Conservation (phyloP, 2,888 invertebrate species). For the Notodonta dromedarius region DNA sequence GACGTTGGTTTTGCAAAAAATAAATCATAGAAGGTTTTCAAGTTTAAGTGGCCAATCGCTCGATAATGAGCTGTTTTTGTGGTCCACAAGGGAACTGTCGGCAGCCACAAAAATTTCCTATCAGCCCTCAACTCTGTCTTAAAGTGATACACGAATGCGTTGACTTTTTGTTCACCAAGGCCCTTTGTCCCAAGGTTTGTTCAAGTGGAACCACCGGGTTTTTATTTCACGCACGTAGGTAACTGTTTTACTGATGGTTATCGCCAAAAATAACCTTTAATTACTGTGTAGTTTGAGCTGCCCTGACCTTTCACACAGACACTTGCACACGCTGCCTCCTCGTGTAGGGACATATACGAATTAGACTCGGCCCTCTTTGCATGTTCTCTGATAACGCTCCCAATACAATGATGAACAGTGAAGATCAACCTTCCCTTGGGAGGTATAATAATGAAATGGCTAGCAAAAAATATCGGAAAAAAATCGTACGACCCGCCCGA, state of each 20-base stretch:
- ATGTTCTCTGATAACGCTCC: constrained; percentile 5
- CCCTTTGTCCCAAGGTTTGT: constrained; percentile 66
- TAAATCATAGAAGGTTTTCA: constrained; percentile 6
- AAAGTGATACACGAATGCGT: constrained; percentile 54
- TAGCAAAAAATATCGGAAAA: background rate
- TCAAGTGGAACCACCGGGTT: constrained; percentile 68
- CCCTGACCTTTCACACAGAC: constrained; percentile 80
- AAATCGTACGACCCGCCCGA: too few species aligned
- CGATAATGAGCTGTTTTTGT: constrained; percentile 16
- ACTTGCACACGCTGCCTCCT: constrained; percentile 60
- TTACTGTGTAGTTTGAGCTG: constrained; percentile 79
- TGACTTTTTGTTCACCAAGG: constrained; percentile 70
- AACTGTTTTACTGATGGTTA: constrained; percentile 82
- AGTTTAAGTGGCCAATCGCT: constrained; percentile 7
- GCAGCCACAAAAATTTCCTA: constrained; percentile 33
- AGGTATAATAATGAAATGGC: background rate
- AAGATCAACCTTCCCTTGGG: background rate
- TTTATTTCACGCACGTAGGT: constrained; percentile 77
- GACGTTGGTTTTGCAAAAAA: background rate
- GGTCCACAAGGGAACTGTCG: constrained; percentile 20
- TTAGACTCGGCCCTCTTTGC: constrained; percentile 50
- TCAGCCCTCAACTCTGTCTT: constrained; percentile 40
- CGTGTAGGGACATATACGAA: constrained; percentile 54
- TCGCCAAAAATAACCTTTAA: constrained; percentile 84
- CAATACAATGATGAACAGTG: background rate